Conservation (phyloP, 2,888 invertebrate genomes). For the Synergus japonicus region DNA sequence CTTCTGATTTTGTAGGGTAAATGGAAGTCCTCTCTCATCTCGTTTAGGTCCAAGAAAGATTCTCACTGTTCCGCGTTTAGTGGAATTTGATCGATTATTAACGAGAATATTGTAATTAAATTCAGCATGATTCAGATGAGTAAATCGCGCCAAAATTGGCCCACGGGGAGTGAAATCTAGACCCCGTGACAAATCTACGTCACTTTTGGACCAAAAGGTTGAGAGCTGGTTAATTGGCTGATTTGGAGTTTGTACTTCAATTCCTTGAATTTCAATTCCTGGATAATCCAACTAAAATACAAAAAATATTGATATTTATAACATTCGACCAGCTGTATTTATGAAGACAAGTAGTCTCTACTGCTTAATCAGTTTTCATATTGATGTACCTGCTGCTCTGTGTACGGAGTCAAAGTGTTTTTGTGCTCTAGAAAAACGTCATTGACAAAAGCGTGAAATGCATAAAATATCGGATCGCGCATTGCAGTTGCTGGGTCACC, state of each 20-base stretch:
- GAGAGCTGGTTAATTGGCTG: constrained; percentile 79
- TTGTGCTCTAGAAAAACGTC: constrained; percentile 88
- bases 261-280: constrained; percentile 81
- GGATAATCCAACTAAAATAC: constrained; percentile 81
- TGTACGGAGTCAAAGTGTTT: constrained; percentile 84
- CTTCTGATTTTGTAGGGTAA: constrained; percentile 83
- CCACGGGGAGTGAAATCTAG: constrained; percentile 90
- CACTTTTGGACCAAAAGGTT: constrained; percentile 90
- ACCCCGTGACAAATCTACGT: constrained; percentile 87
- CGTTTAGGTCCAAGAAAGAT: constrained; percentile 85
- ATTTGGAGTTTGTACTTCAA: constrained; percentile 77
- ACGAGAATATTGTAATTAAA: constrained; percentile 84
- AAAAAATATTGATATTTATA: neutral
- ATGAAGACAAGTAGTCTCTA: neutral
- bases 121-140: constrained; percentile 87
- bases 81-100: constrained; percentile 79
- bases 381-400: constrained; percentile 78
- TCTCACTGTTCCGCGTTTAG: constrained; percentile 82
- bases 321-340: neutral
- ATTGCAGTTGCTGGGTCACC: constrained; percentile 91
- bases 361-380: neutral
- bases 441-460: constrained; percentile 90
- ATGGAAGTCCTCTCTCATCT: constrained; percentile 83
- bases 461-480: constrained; percentile 92
- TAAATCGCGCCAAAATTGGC: constrained; percentile 85